Evolutionary conservation across 2,113 vertebrate genomes (phyloP).

Genomic region (Anser cygnoides): DNA sequence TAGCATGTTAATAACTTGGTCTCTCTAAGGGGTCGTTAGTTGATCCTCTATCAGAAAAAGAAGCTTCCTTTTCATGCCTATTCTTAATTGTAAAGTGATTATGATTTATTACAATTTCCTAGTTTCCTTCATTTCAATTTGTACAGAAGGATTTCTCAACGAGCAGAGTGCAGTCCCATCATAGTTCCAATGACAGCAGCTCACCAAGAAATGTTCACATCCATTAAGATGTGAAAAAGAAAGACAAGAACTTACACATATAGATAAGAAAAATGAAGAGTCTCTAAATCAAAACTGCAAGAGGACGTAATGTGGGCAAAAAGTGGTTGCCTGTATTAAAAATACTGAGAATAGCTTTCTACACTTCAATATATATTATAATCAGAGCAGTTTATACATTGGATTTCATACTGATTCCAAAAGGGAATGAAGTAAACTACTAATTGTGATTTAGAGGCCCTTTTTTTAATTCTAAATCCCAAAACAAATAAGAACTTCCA

Average conservation of each 20-base stretch:
- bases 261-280: background rate
- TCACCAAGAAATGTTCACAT: background rate
- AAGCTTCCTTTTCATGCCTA: background rate
- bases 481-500: background rate
- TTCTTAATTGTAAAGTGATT: background rate
- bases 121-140: background rate
- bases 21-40: background rate
- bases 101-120: background rate
- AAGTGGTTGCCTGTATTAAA: background rate
- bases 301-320: background rate
- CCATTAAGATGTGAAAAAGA: background rate
- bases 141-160: background rate
- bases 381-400: background rate
- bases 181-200: background rate
- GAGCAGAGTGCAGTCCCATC: background rate
- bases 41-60: background rate
- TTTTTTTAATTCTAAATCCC: background rate
- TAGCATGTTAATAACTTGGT: conserved; percentile 31
- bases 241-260: background rate
- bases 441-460: background rate
- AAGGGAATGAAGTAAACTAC: background rate
- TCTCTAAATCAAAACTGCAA: background rate
- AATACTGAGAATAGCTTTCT: background rate
- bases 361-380: background rate
- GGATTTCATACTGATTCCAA: background rate